Base-by-base conservation (phyloP, 2,113 vertebrate species). In the Equus przewalskii region DNA sequence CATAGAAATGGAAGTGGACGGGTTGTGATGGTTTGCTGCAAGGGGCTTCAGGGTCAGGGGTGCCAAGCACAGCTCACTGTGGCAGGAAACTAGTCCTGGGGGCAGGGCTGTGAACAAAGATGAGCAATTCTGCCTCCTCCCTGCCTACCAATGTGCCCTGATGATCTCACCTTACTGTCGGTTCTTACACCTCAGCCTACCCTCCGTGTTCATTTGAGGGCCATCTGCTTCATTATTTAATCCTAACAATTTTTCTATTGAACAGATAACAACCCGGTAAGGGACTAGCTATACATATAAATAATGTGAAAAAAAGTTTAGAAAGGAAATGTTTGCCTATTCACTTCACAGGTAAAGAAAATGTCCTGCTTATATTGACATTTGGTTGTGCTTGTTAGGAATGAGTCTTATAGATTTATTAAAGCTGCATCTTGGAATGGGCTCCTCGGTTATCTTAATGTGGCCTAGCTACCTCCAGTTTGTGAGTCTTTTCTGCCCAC, bases 81-180 rank as follows among this genome's bases (percentile, higher is more conserved):
- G 46, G 94, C 79, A 94, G 92, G 89, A 98, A 97, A 46, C 54
- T 87, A 67, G 56, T 51, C 33, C 0, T 22, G 24, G 41, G 26
- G 64, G 83, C 73, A 89, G 94, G 72, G 49, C 86, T 93, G 89
- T 89, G 95, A 91, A 85, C 30, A 30, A 18, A 76, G 36, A 79
- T 94, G 89, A 96, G 89, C 91, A 92, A 76, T 92, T 85, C 64
- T 46, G 22, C 58, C 69, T 90, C 76, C 28, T 83, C 11, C 28
- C 22, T 54, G 64, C 36, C 58, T 19, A 33, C 56, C 54, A 28
- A 1, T 21, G 13, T 8, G 26, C 49, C 51, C 60, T 80, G 69
- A 89, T 86, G 75, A 92, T 84, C 91, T 95, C 91, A 91, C 33
- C 51, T 95, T 64, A 56, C 36, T 69, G 18, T 76, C 44, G 12